phyloP scores from a whole-genome alignment of 1,140 invertebrate genomes.

The Drosophila sp. region DNA sequence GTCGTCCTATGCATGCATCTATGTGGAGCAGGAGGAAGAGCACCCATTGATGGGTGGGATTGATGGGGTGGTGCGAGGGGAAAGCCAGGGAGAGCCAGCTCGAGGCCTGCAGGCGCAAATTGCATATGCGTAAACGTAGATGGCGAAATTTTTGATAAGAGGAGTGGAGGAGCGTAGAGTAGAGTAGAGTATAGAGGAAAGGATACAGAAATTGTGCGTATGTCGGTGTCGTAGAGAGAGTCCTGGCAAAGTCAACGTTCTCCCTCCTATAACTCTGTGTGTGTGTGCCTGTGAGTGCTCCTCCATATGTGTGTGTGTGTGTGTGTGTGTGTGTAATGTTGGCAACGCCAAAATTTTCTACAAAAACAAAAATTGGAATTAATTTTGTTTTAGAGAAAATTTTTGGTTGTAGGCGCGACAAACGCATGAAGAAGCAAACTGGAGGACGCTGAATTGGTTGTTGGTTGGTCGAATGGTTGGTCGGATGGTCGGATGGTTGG shows the following conservation, averaged over 20 bases:
- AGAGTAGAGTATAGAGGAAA: conserved; percentile 9
- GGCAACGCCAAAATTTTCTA: conserved; percentile 76
- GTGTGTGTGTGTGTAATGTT: conserved; percentile 58
- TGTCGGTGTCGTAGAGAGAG: conserved; percentile 22
- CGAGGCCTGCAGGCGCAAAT: conserved; percentile 74
- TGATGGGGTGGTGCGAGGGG: neutral
- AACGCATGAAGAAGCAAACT: conserved; percentile 27
- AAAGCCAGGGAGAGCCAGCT: conserved; percentile 16
- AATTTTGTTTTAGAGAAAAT: conserved; percentile 82
- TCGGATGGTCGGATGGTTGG: neutral
- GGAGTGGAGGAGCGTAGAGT: conserved; percentile 25
- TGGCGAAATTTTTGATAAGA: conserved; percentile 26
- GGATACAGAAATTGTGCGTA: conserved; percentile 11
- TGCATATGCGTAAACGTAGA: conserved; percentile 68
- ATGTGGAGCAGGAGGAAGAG: neutral
- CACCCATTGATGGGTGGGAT: no score
- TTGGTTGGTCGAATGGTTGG: neutral
- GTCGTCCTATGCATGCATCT: conserved; percentile 12
- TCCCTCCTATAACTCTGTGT: neutral
- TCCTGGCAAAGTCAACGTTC: conserved; percentile 69
- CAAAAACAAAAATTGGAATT: conserved; percentile 80
- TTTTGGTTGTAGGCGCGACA: conserved; percentile 64
- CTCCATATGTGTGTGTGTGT: neutral
- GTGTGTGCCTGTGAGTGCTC: neutral
- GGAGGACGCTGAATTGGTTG: neutral